Evolutionary conservation across 2,113 vertebrate genomes (phyloP), one percentile per base, ranked within the genome.

Genomic region (Corythornis vintsioides): DNA sequence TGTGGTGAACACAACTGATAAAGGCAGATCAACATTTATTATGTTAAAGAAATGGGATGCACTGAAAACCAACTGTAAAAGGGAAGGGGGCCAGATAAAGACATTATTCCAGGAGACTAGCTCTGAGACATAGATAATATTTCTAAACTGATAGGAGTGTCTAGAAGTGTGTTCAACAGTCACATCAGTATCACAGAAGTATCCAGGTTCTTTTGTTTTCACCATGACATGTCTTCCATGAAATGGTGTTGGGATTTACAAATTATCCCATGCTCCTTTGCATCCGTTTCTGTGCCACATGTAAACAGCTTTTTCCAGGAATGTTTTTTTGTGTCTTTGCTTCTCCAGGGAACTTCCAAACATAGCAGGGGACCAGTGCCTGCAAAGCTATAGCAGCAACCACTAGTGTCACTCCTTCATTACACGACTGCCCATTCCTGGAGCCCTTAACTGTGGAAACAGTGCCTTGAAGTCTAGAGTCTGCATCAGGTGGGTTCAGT

Each of bases 361-460:
- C 13, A 0, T 42, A 43, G 7, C 33, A 29, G 28, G 31, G 61
- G 7, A 83, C 15, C 10, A 33, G n/a, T 55, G 50, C 24, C 16
- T 75, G 40, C 43, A 31, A 33, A 15, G 24, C 45, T 60, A 11
- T 31, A 52, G 14, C 31, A 52, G 19, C 9, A 85, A 56, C 8
- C 16, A 20, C 10, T 38, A 21, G 2, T 3, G 6, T 43, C 9
- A 35, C 14, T 69, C 24, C n/a, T 82, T 45, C 1, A 0, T 59
- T 25, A 67, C 31, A 64, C 8, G 3, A 42, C 9, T 28, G 12
- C 3, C 24, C 3, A 0, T 78, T 88, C 24, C 11, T 63, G 25
- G 28, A 79, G 26, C 14, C 22, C 7, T 33, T 66, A 15, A 1
- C 14, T 73, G 12, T 45, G 40, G n/a, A n/a, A 85, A 73, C 3